Percentiles rank a stretch among this genome's conserved stretches.
Evolutionary conservation across 37 sponge, comb jelly and placozoan species (phyloP).

Genomic region (Chondrilla cf. caribensis): DNA sequence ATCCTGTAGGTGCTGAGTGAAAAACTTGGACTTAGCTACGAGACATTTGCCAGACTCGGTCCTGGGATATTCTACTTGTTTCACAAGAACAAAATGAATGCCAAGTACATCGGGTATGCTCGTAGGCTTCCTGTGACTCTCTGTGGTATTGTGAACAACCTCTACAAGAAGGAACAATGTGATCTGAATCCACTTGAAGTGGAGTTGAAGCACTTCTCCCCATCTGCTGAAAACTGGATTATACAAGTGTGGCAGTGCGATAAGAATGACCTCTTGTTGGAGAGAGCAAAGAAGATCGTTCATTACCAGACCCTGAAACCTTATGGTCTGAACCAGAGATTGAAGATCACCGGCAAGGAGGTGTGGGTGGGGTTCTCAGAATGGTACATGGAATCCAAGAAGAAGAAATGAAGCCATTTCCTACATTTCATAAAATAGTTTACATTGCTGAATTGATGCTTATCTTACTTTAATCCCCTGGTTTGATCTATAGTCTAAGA

Average conservation of each 20-base stretch:
- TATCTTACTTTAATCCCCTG: too few relatives aligned
- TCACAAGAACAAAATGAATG: constrained; percentile 4
- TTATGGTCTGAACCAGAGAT: background rate
- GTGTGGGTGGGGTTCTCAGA: too few relatives aligned
- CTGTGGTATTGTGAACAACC: background rate
- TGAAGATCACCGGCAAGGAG: constrained; percentile 2
- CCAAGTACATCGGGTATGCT: background rate
- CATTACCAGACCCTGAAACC: constrained; percentile 1
- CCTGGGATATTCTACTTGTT: background rate
- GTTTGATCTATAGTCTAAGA: too few relatives aligned
- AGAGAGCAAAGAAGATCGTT: constrained; percentile 8
- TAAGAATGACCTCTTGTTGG: background rate
- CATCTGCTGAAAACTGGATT: background rate
- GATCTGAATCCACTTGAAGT: constrained; percentile 2
- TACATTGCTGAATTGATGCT: too few relatives aligned
- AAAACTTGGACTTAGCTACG: background rate
- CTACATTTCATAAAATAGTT: too few relatives aligned
- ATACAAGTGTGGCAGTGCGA: constrained; percentile 1
- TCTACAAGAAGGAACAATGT: constrained; percentile 12
- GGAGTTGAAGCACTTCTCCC: constrained; percentile 23
- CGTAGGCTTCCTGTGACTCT: background rate
- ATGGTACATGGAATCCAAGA: too few relatives aligned
- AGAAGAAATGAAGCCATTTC: too few relatives aligned
- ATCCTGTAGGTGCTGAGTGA: too few relatives aligned
- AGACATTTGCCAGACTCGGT: background rate